Base-by-base conservation (phyloP, 2,797 vertebrate species). In the Otolemur crassicaudatus region DNA sequence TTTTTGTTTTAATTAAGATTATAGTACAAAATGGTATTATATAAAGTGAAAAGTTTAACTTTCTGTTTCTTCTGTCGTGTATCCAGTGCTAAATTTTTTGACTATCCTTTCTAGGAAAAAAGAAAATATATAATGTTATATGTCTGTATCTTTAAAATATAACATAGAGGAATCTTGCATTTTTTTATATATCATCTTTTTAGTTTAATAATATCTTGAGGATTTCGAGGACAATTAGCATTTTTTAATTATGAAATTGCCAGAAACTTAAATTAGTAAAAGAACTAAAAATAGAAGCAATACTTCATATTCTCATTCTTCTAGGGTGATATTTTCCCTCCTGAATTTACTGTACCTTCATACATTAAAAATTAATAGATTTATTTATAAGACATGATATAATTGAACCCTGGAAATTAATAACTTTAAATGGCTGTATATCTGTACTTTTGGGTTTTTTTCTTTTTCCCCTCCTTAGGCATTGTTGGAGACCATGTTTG, bases 401-500 rank as follows among this genome's bases (percentile, higher is more conserved):
- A 80, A 58, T 53, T 91, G 81, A 65, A 10, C 34, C 46, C 20
- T 72, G 63, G 75, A 56, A 97, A 97, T 72, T 80, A 29, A 11
- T 96, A 94, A 97, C 61, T 75, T 82, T 87, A 80, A 92, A 60
- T 91, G 96, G 5, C 31, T 49, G 1, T n/a, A 0, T 93, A 8
- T 94, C 23, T 90, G 2, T 58, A 58, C 87, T 87, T 3, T 79
- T 87, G 31, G 17, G 3, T 97, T 97, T 96, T 95, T 96, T 6
- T 37, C 34, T 97, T 97, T 96, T 95, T 96, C 8, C 17, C 65
- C 31, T 4, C 65, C 76, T n/a, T 98, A 99, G 99, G 99, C 99
- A 27, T 98, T 99, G 98, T 98, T 99, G 98, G 99, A 99, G 98
- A 98, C 99, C 96, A 99, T 99, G 46, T 99, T 99, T 97, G 99